Evolutionary conservation across 2,888 invertebrate genomes (phyloP).

Genomic region (Pyrgus malvae): DNA sequence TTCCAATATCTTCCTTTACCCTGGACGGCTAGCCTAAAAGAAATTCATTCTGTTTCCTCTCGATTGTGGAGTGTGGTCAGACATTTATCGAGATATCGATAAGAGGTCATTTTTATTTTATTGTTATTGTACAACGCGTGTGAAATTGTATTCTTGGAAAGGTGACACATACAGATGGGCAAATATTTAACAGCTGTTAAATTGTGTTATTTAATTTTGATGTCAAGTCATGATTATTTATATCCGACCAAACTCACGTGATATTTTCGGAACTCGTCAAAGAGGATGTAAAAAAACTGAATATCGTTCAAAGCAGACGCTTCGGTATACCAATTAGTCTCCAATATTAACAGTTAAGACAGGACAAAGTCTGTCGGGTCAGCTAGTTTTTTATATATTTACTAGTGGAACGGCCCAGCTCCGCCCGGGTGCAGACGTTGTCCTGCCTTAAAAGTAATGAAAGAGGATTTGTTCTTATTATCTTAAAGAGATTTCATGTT

Average conservation of each 20-base stretch:
- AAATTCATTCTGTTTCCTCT: constrained; percentile 45
- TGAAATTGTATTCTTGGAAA: not conserved
- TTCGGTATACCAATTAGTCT: no score
- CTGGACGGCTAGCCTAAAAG: constrained; percentile 21
- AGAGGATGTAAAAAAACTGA: not conserved
- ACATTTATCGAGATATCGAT: constrained; percentile 51
- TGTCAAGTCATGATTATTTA: not conserved
- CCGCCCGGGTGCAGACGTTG: no score
- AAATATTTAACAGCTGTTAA: not conserved
- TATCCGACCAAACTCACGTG: no score
- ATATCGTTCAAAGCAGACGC: not conserved
- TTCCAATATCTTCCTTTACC: not conserved
- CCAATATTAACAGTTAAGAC: no score
- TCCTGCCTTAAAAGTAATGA: no score
- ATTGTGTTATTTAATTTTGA: not conserved
- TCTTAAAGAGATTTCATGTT: no score
- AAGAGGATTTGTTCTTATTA: no score
- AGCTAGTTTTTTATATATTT: no score
- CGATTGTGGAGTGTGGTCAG: constrained; percentile 52
- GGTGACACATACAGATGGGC: not conserved
- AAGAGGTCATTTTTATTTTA: constrained; percentile 26
- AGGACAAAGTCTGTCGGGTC: no score
- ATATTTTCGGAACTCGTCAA: not conserved
- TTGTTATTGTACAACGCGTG: not conserved
- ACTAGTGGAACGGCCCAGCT: no score